Evolutionary conservation across 1,140 invertebrate species (phyloP).

Genomic region (Gryon sp.): DNA sequence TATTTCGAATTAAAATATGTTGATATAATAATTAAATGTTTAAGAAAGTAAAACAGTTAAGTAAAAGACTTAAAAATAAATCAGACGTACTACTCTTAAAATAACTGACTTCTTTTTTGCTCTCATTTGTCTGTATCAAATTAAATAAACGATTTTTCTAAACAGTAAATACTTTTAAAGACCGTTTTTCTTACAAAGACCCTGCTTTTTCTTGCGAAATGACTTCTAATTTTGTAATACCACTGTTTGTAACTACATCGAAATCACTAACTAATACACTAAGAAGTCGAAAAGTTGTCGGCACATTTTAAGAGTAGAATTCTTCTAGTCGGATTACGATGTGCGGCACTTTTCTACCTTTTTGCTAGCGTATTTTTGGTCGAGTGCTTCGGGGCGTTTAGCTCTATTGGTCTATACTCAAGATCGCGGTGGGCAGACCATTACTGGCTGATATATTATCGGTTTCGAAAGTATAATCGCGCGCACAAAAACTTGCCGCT

Average conservation of each 20-base stretch:
- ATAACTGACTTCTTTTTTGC: too few relatives aligned
- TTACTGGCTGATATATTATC: constrained; percentile 77
- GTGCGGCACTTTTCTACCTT: constrained; percentile 10
- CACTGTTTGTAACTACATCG: background rate
- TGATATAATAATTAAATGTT: too few relatives aligned
- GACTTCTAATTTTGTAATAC: too few relatives aligned
- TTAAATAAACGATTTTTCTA: too few relatives aligned
- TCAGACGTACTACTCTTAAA: too few relatives aligned
- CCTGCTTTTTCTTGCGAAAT: too few relatives aligned
- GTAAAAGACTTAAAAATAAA: too few relatives aligned
- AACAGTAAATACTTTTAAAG: too few relatives aligned
- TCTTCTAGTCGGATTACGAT: constrained; percentile 23
- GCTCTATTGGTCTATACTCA: constrained; percentile 65
- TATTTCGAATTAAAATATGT: too few relatives aligned
- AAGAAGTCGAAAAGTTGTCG: constrained; percentile 19
- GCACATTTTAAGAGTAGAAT: constrained; percentile 27
- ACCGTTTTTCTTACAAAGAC: too few relatives aligned
- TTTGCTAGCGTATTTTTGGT: constrained; percentile 43
- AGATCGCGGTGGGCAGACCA: constrained; percentile 67
- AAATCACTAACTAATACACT: constrained; percentile 1
- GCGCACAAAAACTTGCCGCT: constrained; percentile 59
- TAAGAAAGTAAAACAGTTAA: too few relatives aligned
- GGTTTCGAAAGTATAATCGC: constrained; percentile 75
- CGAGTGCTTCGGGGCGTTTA: constrained; percentile 61
- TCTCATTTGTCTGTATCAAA: too few relatives aligned